Percentiles rank a stretch among this genome's conserved stretches.
These are phyloP conservation scores for Coreoperca whiteheadi DNA, from an alignment of 2,113 vertebrate genomes.

Conservation along the genomic window DNA sequence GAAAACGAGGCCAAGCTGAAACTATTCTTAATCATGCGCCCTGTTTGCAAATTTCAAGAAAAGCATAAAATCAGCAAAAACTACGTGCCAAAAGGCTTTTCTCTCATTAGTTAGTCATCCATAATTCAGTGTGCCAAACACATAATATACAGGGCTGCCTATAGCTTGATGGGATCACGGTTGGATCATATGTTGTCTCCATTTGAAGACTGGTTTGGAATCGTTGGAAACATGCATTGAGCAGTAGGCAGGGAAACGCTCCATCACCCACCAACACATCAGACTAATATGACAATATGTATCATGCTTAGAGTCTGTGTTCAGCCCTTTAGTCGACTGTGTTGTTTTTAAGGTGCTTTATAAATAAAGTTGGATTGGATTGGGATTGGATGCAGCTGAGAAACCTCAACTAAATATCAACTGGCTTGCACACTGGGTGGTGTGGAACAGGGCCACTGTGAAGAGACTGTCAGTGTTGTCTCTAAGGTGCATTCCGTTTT, in stretches of 20 bases:
- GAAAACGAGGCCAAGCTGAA: constrained; percentile 2
- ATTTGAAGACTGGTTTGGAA: background rate
- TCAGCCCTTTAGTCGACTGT: too few species aligned
- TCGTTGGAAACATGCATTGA: background rate
- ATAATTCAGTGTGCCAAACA: constrained; percentile 2
- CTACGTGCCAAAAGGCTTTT: constrained; percentile 1
- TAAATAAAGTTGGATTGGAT: too few species aligned
- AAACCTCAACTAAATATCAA: background rate
- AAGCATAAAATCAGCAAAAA: constrained; percentile 32
- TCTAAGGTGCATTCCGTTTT: background rate
- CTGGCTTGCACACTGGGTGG: background rate
- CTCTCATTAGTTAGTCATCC: constrained; percentile 9
- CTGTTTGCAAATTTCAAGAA: constrained; percentile 2
- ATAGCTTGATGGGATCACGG: background rate
- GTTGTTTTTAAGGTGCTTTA: too few species aligned
- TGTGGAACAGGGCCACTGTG: background rate
- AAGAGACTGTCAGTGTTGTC: background rate
- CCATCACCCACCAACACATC: background rate
- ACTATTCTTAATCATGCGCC: background rate
- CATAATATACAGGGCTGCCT: background rate
- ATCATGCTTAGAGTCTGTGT: too few species aligned
- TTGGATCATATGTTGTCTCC: background rate
- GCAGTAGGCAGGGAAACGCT: background rate
- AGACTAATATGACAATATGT: background rate
- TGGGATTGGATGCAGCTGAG: too few species aligned